These are phyloP conservation scores for Scaptodrosophila lebanonensis DNA, from an alignment of 1,140 invertebrate genomes.

Conservation along the genomic window DNA sequence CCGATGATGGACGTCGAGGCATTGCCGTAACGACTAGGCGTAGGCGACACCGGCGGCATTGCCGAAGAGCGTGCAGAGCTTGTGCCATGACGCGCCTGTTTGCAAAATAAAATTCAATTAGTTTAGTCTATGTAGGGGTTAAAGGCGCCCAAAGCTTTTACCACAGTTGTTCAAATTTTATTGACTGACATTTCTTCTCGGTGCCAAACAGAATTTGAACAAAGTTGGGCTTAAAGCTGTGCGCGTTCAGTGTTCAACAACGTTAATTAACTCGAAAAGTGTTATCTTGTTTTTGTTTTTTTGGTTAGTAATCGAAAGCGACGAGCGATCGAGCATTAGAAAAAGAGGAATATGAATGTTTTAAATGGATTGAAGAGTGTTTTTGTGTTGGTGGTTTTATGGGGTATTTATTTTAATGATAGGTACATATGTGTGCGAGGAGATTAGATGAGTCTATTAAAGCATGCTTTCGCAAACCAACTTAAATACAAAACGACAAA, in stretches of 20 bases:
- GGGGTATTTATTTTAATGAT: no score
- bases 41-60: constrained; percentile 68
- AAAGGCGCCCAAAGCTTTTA: no score
- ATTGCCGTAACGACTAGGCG: constrained; percentile 59
- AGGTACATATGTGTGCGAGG: background rate
- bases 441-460: no score
- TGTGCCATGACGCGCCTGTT: constrained; percentile 51
- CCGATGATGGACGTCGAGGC: constrained; percentile 42
- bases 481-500: no score
- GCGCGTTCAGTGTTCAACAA: no score
- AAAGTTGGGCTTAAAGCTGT: no score
- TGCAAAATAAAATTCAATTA: constrained; percentile 15
- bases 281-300: background rate
- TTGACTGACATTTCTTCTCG: no score
- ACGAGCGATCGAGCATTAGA: constrained; percentile 48
- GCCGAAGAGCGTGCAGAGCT: constrained; percentile 42
- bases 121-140: no score
- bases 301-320: constrained; percentile 42
- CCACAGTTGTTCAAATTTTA: no score
- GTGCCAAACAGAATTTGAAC: no score
- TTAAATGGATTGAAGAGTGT: constrained; percentile 3
- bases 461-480: no score
- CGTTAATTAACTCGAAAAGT: no score
- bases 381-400: constrained; percentile 4
- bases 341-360: constrained; percentile 15